Evolutionary conservation across 2,888 invertebrate species (phyloP).

Genomic region (Podabrus alpinus): DNA sequence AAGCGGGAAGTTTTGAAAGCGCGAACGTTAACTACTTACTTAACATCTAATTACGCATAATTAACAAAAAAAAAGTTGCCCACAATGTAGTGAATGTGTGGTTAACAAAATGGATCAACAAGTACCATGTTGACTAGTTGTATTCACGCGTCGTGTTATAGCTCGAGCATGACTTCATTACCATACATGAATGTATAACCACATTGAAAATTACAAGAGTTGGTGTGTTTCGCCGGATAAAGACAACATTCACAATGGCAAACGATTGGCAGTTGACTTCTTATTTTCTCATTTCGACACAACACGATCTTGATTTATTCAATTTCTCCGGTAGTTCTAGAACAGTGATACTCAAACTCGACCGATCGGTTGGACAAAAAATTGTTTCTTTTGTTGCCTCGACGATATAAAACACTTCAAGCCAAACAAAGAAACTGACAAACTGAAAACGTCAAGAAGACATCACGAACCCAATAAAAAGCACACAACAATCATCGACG

Average conservation of each 20-base stretch:
- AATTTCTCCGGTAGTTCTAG: not conserved
- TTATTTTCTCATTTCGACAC: slow-evolving; percentile 38
- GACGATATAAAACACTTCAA: slow-evolving; percentile 13
- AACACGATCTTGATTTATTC: not conserved
- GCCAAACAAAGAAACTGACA: slow-evolving; percentile 23
- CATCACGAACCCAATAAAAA: slow-evolving; percentile 28
- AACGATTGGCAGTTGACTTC: slow-evolving; percentile 42
- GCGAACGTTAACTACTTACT: not conserved
- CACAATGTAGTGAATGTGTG: not conserved
- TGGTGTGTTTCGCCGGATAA: slow-evolving; percentile 34
- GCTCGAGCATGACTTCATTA: slow-evolving; percentile 43
- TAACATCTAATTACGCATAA: not conserved
- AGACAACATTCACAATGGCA: slow-evolving; percentile 41
- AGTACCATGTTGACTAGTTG: slow-evolving; percentile 35
- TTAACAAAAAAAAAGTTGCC: not conserved
- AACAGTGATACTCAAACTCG: not conserved
- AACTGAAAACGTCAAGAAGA: slow-evolving; percentile 25
- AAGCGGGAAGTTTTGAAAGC: not conserved
- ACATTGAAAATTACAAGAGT: slow-evolving; percentile 40
- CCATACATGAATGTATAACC: slow-evolving; percentile 42
- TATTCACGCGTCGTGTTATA: slow-evolving; percentile 42
- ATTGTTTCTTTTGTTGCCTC: not conserved
- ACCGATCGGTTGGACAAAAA: not conserved
- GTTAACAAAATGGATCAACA: slow-evolving; percentile 17
- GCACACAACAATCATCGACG: slow-evolving; percentile 21